Evolutionary conservation across 2,888 invertebrate genomes (phyloP).

Genomic region (Theodoxus fluviatilis): DNA sequence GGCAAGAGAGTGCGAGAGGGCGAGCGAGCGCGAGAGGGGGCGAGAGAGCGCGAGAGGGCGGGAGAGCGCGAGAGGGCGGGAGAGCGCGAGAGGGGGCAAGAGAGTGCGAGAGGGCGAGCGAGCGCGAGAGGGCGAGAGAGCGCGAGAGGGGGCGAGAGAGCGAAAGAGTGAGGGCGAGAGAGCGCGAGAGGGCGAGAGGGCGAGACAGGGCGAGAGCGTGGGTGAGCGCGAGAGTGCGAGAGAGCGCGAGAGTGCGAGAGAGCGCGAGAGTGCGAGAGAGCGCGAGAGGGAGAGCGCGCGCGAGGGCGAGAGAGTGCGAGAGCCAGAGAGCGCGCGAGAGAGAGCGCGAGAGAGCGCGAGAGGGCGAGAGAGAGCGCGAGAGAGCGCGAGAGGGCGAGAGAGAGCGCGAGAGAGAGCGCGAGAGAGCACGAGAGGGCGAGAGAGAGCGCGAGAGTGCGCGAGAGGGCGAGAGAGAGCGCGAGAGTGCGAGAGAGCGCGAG

Average conservation of each 20-base stretch:
- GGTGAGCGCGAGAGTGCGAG: neutral
- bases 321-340: no score
- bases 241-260: constrained; percentile 10
- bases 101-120: neutral
- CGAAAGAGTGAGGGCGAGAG: neutral
- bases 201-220: neutral
- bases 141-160: constrained; percentile 15
- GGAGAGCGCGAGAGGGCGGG: neutral
- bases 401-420: no score
- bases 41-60: neutral
- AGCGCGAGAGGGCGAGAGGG: constrained; percentile 20
- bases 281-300: constrained; percentile 10
- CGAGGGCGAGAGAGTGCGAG: constrained; percentile 6
- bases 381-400: no score
- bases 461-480: no score
- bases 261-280: constrained; percentile 9
- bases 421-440: no score
- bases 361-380: no score
- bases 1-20: neutral
- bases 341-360: no score
- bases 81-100: neutral
- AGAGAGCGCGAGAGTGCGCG: no score
- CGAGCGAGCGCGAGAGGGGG: neutral
- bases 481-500: no score
- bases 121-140: constrained; percentile 8